These are phyloP conservation scores for Merodon equestris DNA, from an alignment of 2,888 invertebrate genomes.

Conservation along the genomic window DNA sequence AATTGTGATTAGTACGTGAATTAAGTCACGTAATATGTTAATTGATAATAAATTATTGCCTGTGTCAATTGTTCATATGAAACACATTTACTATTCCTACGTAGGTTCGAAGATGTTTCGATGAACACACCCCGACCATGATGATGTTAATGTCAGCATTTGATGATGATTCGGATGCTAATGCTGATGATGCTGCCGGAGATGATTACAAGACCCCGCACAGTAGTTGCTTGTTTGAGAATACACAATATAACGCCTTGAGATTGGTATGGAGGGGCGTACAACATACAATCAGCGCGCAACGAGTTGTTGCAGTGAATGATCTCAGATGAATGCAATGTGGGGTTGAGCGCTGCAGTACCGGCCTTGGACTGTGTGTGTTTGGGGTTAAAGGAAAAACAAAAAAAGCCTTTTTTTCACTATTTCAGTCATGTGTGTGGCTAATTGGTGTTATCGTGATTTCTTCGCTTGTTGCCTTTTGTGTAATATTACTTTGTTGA, in stretches of 20 bases:
- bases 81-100: neutral
- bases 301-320: constrained; percentile 3
- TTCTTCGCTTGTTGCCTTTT: neutral
- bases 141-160: constrained; percentile 4
- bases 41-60: constrained; percentile 50
- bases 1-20: constrained; percentile 58
- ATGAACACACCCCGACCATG: constrained; percentile 10
- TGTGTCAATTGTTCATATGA: constrained; percentile 39
- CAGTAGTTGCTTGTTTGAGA: neutral
- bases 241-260: constrained; percentile 4
- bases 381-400: constrained; percentile 14
- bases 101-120: constrained; percentile 11
- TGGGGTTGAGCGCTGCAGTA: neutral
- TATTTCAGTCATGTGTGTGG: neutral
- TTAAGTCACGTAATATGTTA: constrained; percentile 66
- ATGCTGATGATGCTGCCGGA: constrained; percentile 1
- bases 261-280: neutral
- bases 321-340: constrained; percentile 17
- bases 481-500: too few relatives aligned
- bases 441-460: constrained; percentile 3
- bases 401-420: neutral
- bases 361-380: constrained; percentile 19
- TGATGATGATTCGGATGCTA: constrained; percentile 9
- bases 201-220: neutral
- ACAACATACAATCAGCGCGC: constrained; percentile 11